A percentile compares a stretch with the other conserved stretches of the same genome.
Conservation (phyloP, 1,140 invertebrate genomes). For the Streblospio benedicti region DNA sequence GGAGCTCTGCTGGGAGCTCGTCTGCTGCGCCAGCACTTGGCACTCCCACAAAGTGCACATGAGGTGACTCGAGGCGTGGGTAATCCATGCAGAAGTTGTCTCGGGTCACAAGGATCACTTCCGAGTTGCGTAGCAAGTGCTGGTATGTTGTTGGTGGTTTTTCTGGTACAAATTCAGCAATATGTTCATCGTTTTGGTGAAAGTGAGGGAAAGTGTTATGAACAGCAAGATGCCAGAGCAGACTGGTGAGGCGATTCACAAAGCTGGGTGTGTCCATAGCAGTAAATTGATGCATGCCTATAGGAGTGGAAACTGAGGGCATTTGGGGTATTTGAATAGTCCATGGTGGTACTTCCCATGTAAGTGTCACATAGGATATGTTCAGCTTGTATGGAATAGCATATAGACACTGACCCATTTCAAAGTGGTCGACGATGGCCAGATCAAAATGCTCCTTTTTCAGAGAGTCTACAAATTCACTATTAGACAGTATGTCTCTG, state of each 20-base stretch:
- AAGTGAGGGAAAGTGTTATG: background rate
- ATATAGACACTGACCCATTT: background rate
- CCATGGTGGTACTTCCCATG: background rate
- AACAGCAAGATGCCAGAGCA: no score
- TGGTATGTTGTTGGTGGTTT: no score
- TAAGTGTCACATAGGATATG: background rate
- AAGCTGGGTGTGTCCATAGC: no score
- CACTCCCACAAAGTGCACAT: no score
- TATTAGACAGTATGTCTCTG: background rate
- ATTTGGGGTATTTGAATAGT: background rate
- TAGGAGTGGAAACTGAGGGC: no score
- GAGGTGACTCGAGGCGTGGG: no score
- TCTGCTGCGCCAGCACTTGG: no score
- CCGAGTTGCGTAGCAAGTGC: no score
- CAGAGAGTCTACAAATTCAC: background rate
- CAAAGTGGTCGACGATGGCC: slow-evolving; percentile 3
- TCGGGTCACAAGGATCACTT: no score
- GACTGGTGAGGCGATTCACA: no score
- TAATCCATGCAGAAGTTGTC: no score
- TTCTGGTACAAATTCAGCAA: background rate
- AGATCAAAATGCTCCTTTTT: background rate
- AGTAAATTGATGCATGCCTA: no score
- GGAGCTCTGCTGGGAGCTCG: background rate
- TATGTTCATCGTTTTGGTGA: background rate
- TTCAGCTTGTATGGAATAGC: background rate